Conservation (phyloP, 2,113 vertebrate species). For the Nibea albiflora region DNA sequence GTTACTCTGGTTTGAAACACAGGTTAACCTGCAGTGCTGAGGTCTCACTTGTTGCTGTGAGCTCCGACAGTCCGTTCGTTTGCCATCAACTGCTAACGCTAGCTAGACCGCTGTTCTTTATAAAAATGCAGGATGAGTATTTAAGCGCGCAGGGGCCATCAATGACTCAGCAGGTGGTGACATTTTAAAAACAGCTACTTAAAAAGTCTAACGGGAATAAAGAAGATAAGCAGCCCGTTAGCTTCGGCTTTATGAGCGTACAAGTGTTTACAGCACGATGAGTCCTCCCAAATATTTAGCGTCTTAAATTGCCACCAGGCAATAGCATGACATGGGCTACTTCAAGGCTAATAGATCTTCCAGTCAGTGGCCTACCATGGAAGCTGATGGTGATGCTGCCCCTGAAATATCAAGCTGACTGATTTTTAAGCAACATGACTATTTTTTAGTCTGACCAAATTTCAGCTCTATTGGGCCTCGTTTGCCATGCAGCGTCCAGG, state of each 20-base stretch:
- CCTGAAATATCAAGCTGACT: background rate
- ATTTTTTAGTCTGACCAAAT: too few species aligned
- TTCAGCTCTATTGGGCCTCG: too few species aligned
- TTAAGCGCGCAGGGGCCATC: background rate
- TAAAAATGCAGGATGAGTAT: background rate
- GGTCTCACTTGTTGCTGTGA: background rate
- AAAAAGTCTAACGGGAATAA: background rate
- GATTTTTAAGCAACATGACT: too few species aligned
- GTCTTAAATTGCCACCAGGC: background rate
- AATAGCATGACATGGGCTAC: background rate
- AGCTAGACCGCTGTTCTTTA: background rate
- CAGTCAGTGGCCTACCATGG: background rate
- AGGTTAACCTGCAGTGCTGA: background rate
- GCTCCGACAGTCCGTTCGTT: too few species aligned
- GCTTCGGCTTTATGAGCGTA: too few species aligned
- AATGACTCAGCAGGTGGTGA: background rate
- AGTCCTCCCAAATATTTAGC: background rate
- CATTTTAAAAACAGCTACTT: too few species aligned
- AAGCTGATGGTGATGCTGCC: background rate
- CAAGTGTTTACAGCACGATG: background rate
- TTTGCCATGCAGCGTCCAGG: too few species aligned
- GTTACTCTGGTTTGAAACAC: background rate
- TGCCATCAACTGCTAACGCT: background rate
- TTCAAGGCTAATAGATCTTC: background rate
- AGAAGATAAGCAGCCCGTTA: background rate